These are phyloP conservation scores for Sturnus vulgaris DNA, from an alignment of 2,113 vertebrate species.

Conservation along the genomic window DNA sequence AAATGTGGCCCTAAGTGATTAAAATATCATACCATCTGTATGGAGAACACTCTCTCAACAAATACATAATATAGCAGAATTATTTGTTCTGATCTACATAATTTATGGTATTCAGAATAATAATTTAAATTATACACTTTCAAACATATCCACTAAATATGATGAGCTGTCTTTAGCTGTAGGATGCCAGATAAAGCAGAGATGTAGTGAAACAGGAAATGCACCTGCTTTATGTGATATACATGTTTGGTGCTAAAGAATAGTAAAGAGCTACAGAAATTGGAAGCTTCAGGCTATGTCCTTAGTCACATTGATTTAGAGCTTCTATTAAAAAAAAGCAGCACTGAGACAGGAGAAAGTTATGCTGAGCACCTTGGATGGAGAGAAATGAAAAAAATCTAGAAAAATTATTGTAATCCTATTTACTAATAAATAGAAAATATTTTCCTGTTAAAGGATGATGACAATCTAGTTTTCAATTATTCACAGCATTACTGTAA, in stretches of 20 bases:
- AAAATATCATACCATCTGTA: neutral
- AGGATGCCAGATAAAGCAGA: neutral
- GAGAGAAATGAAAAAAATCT: neutral
- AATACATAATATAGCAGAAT: neutral
- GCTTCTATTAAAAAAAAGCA: neutral
- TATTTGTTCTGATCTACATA: neutral
- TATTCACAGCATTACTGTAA: neutral
- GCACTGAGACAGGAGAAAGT: neutral
- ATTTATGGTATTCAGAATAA: neutral
- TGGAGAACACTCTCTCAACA: neutral
- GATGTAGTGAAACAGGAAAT: neutral
- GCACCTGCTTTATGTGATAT: neutral
- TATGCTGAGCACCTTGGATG: fast-evolving
- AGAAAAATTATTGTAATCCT: neutral
- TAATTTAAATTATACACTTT: neutral
- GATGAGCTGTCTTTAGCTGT: neutral
- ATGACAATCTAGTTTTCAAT: neutral
- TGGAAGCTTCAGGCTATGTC: neutral
- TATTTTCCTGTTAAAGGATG: neutral
- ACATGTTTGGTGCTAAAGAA: neutral
- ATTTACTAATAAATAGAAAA: neutral
- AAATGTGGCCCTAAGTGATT: neutral
- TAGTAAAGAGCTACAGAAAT: neutral
- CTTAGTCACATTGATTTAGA: neutral
- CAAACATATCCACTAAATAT: neutral